A percentile compares a stretch with the other conserved stretches of the same genome.
Conservation (phyloP, 2,113 vertebrate species). For the Bombycilla garrulus region DNA sequence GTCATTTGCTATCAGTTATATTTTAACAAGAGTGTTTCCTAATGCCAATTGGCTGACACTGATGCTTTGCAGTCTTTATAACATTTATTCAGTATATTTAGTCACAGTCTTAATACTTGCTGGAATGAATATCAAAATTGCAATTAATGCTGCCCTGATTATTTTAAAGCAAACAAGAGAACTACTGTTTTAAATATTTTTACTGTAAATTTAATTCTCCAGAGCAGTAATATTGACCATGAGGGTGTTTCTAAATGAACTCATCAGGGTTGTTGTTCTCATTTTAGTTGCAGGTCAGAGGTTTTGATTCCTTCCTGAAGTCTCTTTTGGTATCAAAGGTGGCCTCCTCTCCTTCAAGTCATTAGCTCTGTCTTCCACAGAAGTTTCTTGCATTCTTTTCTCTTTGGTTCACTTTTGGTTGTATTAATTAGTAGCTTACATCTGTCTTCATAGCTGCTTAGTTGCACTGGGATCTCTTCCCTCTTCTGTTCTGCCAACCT, state of each 20-base stretch:
- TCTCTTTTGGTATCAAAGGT: not conserved
- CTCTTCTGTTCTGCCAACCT: not conserved
- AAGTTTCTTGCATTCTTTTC: not conserved
- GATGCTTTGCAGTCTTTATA: not conserved
- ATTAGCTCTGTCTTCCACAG: not conserved
- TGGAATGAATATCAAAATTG: conserved; percentile 12
- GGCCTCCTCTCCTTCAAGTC: not conserved
- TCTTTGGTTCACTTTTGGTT: not conserved
- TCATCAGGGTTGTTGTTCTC: not conserved
- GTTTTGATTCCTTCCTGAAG: not conserved
- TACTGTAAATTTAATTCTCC: conserved; percentile 3
- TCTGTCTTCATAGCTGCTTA: not conserved
- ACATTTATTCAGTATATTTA: conserved; percentile 27
- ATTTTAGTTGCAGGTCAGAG: not conserved
- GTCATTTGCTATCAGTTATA: conserved; percentile 41
- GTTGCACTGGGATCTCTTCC: not conserved
- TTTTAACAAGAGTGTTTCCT: conserved; percentile 20
- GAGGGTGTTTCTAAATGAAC: not conserved
- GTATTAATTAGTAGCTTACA: not conserved
- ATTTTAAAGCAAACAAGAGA: not conserved
- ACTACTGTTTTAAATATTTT: not conserved
- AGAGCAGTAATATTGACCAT: not conserved
- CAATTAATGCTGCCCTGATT: not conserved
- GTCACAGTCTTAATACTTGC: not conserved
- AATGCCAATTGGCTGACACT: not conserved